Conservation (phyloP, 92 coral and sea anemone species). For the Zoanthus gigantus region DNA sequence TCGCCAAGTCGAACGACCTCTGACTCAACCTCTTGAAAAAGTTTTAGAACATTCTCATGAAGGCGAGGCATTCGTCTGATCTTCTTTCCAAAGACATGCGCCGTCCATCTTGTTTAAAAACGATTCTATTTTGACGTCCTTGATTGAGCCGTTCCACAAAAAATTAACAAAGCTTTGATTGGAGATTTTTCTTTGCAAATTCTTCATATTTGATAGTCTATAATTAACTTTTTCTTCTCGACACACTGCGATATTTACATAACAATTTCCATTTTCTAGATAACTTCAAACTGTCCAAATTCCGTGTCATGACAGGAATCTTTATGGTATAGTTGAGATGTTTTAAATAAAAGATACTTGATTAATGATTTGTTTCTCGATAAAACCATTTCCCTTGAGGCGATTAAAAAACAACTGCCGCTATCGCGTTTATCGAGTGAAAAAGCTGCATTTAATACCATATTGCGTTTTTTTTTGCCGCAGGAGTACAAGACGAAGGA, state of each 20-base stretch:
- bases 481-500: too few species aligned
- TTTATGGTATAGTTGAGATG: too few species aligned
- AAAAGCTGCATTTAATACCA: too few species aligned
- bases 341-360: too few species aligned
- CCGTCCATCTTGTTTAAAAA: slow-evolving; percentile 19
- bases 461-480: too few species aligned
- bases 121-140: not conserved
- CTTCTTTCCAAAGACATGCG: slow-evolving; percentile 22
- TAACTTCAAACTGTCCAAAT: too few species aligned
- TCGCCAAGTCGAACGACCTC: slow-evolving; percentile 28
- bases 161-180: not conserved
- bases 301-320: too few species aligned
- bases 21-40: slow-evolving; percentile 26
- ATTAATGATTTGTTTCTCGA: too few species aligned
- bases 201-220: not conserved
- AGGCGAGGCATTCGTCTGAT: slow-evolving; percentile 5
- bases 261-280: too few species aligned
- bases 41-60: slow-evolving; percentile 9
- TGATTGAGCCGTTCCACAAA: not conserved
- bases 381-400: too few species aligned
- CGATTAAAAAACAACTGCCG: too few species aligned
- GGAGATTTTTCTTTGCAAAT: slow-evolving; percentile 11
- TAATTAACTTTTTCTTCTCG: not conserved
- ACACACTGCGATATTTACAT: not conserved
- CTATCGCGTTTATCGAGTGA: too few species aligned